Evolutionary conservation across 1,140 invertebrate species (phyloP), one percentile per base, ranked within the genome.

Genomic region (Lepeophtheirus salmonis): DNA sequence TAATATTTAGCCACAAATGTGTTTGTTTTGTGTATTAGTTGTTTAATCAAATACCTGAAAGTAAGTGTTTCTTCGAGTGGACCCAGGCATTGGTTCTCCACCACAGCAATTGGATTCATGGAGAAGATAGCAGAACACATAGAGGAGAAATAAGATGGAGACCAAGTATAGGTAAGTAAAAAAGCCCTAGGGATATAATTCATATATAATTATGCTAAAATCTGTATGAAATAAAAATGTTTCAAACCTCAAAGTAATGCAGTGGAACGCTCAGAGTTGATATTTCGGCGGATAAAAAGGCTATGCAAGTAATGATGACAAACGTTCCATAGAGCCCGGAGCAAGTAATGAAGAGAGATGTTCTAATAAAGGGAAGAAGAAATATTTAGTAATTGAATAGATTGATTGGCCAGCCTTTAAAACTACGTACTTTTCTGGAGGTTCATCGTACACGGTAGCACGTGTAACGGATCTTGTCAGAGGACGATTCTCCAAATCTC

Each of bases 131-230:
- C 88, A 87, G 77, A 95, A 95, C 51, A 95, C 88, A 74, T 96
- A 97, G 64, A 94, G 76, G 65, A 97, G 79, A 76, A 96, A 97
- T 63, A 94, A 73, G 69, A 97, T 89, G 73, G 89, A 94, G 72
- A 84, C 81, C 64, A 86, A 84, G 73, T 96, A 97, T 50, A 97
- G 78, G 73, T 94, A 97, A 50, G 92, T 89, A 77, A 95, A 97
- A 77, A 96, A 95, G 62, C 85, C 87, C 81, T 97, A 70, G n/a
- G 72, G 70, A 14, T 6, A 25, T 55, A 21, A 12, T 55, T 6
- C 53, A 52, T 6, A 52, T 52, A 16, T 52, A 16, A 6, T 52
- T 52, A 52, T 16, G 16, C 16, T 10, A 16, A 52, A 20, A 20
- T 10, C 50, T 52, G 10, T n/a, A 18, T 16, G 30, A 26, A 41